Base-by-base conservation (phyloP, 2,888 invertebrate genomes). In the Tinea trinotella region DNA sequence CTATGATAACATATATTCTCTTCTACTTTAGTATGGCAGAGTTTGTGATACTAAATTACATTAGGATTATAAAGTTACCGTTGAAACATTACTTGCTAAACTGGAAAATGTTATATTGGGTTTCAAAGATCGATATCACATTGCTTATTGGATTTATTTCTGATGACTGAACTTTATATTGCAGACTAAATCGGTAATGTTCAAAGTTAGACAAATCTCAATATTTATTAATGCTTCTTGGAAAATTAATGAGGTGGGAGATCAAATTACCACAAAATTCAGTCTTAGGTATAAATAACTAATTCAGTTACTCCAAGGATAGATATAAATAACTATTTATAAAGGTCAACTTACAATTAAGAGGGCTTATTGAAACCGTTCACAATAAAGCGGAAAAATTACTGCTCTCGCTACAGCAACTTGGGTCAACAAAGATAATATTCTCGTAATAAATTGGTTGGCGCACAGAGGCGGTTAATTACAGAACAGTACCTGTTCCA, bases 391-490 rank as follows among this genome's bases (percentile, higher is more conserved):
- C 13, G n/a, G 7, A 20, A 24, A 50, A 50, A 50, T 22, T 13
- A 18, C 24, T 9, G 6, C 18, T 20, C 13, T n/a, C 50, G 24
- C 24, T 12, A 24, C 35, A 9, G 40, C 22, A 70, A 70, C 71
- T 69, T 76, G 79, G 74, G 73, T 74, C 75, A 79, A 79, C 79
- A 79, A 68, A 77, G 77, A 79, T 80, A 80, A 76, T 76, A 70
- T 73, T 58, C 59, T 67, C 63, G 74, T 70, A 69, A 74, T 77
- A 77, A 79, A 76, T 76, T 74, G 70, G 67, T 30, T 68, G 70
- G 65, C 66, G 67, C 65, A 56, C 24, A 55, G 60, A 57, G 60
- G 63, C 30, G 69, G 73, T 71, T 78, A 79, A 78, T 77, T 74
- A 74, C 68, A 56, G 55, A 56, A 40, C 49, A 52, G 53, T 61